phyloP scores from a whole-genome alignment of 2,797 vertebrate genomes.

The Gallinago nigripennis region DNA sequence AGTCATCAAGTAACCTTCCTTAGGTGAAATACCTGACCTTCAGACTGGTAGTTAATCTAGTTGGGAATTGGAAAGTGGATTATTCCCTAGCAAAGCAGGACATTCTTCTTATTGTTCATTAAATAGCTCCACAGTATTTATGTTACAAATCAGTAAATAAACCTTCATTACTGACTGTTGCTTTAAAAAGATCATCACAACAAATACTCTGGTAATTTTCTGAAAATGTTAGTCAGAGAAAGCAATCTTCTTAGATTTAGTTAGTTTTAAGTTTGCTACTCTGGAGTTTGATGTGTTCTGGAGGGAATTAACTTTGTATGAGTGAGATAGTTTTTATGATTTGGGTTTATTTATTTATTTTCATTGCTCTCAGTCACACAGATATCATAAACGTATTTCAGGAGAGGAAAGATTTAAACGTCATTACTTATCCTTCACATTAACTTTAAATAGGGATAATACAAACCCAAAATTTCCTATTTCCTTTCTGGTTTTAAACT shows the following conservation, averaged over 20 bases:
- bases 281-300: neutral
- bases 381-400: conserved; percentile 4
- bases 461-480: neutral
- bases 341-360: neutral
- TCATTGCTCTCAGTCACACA: neutral
- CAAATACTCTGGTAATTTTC: neutral
- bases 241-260: neutral
- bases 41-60: neutral
- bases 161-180: neutral
- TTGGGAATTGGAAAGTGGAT: neutral
- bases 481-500: neutral
- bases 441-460: neutral
- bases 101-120: neutral
- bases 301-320: neutral
- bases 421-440: neutral
- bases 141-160: neutral
- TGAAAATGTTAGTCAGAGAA: neutral
- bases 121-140: neutral
- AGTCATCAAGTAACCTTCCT: neutral
- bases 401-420: conserved; percentile 9
- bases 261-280: conserved; percentile 1
- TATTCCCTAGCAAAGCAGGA: neutral
- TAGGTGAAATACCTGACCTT: neutral
- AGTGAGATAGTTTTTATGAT: neutral
- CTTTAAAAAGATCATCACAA: neutral